Base-by-base conservation (phyloP, 2,888 invertebrate species). In the Epinotia bilunana region DNA sequence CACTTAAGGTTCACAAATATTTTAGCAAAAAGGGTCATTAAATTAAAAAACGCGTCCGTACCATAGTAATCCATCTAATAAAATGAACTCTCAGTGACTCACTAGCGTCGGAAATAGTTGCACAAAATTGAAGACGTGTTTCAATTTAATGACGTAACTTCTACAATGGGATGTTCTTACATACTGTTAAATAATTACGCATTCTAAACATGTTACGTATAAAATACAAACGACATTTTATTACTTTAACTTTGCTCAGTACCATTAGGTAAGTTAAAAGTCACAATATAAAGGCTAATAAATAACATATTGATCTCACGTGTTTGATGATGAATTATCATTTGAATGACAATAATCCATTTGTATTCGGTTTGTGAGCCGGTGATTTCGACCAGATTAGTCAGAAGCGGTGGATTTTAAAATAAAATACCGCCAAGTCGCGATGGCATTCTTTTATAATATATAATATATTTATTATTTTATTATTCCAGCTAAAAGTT, bases 231-330 rank as follows among this genome's bases (percentile, higher is more conserved):
- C 11, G 16, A 23, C 2, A 20, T 43, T 68, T 58, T 58, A 58
- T 58, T 58, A 58, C 43, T 16, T 33, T 5, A 33, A 63, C 20
- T 4, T 55, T 68, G n/a, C n/a, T n/a, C n/a, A 73, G 77, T 74
- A 74, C 69, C 77, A 83, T 86, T 84, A 85, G 83, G 78, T 81
- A 84, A 83, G 78, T 81, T 84, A 87, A 88, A 84, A 80, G 83
- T 83, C 82, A 82, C 83, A 81, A 85, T 89, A 86, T 85, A 81
- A 84, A 79, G 81, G 77, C 81, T 82, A 85, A 88, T 86, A 86
- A 83, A 72, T 82, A 83, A 80, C 88, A 90, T 91, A 91, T 86
- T 80, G 85, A 91, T 91, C 88, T 85, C 90, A 90, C 88, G 87
- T 86, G 83, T 69, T 82, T 81, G 80, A 75, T 81, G 80, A 75